Evolutionary conservation across 2,888 invertebrate species (phyloP).

Genomic region (Terebella lapidaria): DNA sequence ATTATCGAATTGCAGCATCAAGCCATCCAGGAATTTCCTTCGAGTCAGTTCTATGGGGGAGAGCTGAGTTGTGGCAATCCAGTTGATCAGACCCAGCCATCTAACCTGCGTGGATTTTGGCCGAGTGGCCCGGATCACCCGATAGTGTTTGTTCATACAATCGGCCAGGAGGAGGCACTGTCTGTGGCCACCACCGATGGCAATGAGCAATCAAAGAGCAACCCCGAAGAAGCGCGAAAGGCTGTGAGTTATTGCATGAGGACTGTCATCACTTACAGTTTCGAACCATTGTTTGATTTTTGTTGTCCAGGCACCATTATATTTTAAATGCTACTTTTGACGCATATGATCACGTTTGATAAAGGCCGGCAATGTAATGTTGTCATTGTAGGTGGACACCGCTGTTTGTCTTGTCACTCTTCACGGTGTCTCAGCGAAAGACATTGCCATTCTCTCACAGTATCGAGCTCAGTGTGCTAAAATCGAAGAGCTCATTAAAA

Average conservation of each 20-base stretch:
- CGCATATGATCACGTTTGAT: too few relatives aligned
- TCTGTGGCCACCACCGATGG: conserved; percentile 38
- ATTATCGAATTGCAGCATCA: conserved; percentile 39
- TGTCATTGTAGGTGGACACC: too few relatives aligned
- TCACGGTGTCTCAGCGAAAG: conserved; percentile 1
- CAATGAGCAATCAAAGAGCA: conserved; percentile 38
- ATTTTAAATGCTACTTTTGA: too few relatives aligned
- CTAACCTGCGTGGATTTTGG: conserved; percentile 28
- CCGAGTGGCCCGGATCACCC: conserved; percentile 12
- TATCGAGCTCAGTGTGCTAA: conserved; percentile 35
- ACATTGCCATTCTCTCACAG: conserved; percentile 34
- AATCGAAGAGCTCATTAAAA: too few relatives aligned
- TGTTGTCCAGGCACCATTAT: too few relatives aligned
- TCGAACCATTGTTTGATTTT: too few relatives aligned
- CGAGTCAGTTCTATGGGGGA: conserved; percentile 31
- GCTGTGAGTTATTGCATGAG: conserved; percentile 8
- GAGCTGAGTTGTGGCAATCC: conserved; percentile 20
- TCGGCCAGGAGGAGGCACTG: conserved; percentile 33
- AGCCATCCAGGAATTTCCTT: conserved; percentile 34
- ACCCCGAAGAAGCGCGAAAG: conserved; percentile 23
- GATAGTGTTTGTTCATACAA: conserved; percentile 35
- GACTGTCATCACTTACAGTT: too few relatives aligned
- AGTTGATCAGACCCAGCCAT: conserved; percentile 25
- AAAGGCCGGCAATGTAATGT: too few relatives aligned
- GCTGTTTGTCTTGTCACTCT: too few relatives aligned